Conservation (phyloP, 2,113 vertebrate species). For the Bombycilla garrulus region DNA sequence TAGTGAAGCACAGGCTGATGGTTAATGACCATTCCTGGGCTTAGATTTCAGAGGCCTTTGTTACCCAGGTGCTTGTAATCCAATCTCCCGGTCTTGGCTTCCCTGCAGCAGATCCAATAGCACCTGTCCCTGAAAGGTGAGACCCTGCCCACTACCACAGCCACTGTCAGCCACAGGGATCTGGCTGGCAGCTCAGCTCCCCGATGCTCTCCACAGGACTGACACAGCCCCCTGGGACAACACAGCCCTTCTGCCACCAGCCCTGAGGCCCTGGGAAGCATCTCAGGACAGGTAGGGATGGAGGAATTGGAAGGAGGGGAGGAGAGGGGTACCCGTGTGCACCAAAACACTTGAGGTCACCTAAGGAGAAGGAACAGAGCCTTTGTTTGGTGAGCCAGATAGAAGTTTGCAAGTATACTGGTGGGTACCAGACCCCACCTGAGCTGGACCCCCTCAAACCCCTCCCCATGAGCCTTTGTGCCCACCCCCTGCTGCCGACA, state of each 20-base stretch:
- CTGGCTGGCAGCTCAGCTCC: neutral
- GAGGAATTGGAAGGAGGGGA: neutral
- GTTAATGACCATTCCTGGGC: neutral
- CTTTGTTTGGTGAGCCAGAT: neutral
- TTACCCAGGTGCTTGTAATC: slow-evolving; percentile 22
- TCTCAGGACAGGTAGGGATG: slow-evolving; percentile 30
- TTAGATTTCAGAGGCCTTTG: slow-evolving; percentile 42
- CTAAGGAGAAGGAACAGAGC: neutral
- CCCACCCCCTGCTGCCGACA: neutral
- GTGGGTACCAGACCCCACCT: neutral
- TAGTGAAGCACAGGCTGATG: neutral
- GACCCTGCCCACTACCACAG: neutral
- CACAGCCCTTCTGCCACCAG: neutral
- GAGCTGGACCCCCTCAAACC: neutral
- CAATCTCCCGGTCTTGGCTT: slow-evolving; percentile 27
- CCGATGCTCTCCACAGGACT: neutral
- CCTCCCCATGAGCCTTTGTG: accelerated
- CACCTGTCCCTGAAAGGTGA: slow-evolving; percentile 51
- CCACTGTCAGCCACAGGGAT: neutral
- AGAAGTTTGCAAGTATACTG: neutral
- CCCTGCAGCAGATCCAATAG: slow-evolving; percentile 27
- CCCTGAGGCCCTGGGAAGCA: neutral
- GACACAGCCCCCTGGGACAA: neutral
- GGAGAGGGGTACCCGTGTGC: accelerated
- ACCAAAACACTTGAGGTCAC: neutral